phyloP scores from a whole-genome alignment of 1,140 invertebrate genomes.

The Macrocentrus cingulum region DNA sequence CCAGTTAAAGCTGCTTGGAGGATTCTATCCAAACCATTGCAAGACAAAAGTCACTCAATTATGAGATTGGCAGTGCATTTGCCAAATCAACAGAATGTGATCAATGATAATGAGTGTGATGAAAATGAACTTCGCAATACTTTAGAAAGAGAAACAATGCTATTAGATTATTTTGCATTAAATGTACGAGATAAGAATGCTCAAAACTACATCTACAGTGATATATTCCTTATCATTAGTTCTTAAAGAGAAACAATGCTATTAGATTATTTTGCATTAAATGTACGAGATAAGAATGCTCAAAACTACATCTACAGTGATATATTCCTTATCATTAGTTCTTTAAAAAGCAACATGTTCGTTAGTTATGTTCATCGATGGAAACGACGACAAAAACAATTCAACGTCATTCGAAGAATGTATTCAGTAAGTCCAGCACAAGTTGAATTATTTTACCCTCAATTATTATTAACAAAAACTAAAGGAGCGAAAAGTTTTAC shows the following conservation, averaged over 20 bases:
- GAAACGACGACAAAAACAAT: constrained; percentile 42
- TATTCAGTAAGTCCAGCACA: constrained; percentile 25
- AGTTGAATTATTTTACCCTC: constrained; percentile 54
- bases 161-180: no score
- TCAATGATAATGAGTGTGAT: constrained; percentile 26
- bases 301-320: constrained; percentile 51
- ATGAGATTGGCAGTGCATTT: constrained; percentile 31
- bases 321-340: constrained; percentile 53
- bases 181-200: constrained; percentile 41
- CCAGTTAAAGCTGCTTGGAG: constrained; percentile 53
- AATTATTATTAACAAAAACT: constrained; percentile 53
- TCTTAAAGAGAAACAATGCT: no score
- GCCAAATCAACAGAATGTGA: neutral
- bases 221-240: constrained; percentile 46
- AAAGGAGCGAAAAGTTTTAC: constrained; percentile 35
- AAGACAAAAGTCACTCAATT: constrained; percentile 51
- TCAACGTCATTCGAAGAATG: constrained; percentile 47
- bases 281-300: constrained; percentile 41
- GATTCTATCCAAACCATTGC: constrained; percentile 46
- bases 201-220: constrained; percentile 50
- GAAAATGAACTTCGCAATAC: constrained; percentile 20
- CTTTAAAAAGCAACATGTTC: constrained; percentile 39
- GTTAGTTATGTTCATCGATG: constrained; percentile 44
- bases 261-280: no score
- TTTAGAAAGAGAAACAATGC: no score